Conservation (phyloP, 1,140 invertebrate genomes). For the Euborellia annulipes region DNA sequence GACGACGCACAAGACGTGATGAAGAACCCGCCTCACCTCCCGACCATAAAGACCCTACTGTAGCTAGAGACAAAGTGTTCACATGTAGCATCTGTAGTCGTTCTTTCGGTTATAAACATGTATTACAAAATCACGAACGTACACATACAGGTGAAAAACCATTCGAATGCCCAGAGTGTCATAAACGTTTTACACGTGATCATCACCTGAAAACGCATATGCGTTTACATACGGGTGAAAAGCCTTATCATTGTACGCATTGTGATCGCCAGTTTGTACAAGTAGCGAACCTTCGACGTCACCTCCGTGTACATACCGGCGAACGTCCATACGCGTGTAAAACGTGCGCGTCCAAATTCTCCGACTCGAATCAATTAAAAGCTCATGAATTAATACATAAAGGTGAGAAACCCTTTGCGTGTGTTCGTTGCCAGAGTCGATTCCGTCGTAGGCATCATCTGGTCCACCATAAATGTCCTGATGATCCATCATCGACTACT, state of each 20-base stretch:
- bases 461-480: constrained; percentile 65
- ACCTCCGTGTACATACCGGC: constrained; percentile 87
- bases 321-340: constrained; percentile 88
- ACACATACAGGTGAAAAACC: constrained; percentile 95
- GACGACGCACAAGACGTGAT: background rate
- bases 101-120: constrained; percentile 87
- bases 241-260: constrained; percentile 80
- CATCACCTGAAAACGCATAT: constrained; percentile 90
- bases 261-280: constrained; percentile 87
- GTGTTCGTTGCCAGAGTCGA: constrained; percentile 52
- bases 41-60: constrained; percentile 29
- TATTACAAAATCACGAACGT: constrained; percentile 87
- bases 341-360: constrained; percentile 76
- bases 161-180: constrained; percentile 86
- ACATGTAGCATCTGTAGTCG: constrained; percentile 72
- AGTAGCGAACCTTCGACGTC: constrained; percentile 82
- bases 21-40: constrained; percentile 25
- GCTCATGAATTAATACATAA: constrained; percentile 79
- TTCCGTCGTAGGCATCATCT: constrained; percentile 73
- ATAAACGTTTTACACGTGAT: constrained; percentile 90
- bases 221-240: constrained; percentile 82
- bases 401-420: constrained; percentile 75
- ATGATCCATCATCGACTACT: constrained; percentile 19
- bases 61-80: constrained; percentile 58
- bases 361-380: constrained; percentile 86